Evolutionary conservation across 1,140 invertebrate genomes (phyloP), one percentile per base, ranked within the genome.

Genomic region (Conus betulinus): DNA sequence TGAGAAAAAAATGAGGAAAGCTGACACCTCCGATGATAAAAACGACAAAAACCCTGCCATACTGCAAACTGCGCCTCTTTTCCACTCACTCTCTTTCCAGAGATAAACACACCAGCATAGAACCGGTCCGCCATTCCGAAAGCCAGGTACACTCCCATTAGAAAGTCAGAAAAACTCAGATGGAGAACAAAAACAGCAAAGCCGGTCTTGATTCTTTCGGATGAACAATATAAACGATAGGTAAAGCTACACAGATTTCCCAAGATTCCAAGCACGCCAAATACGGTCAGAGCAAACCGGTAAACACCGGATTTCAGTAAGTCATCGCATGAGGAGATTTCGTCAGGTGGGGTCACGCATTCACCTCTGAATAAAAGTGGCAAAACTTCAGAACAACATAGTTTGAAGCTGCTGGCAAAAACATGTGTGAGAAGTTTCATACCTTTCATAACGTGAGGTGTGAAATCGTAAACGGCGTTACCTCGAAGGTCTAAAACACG

Each of bases 121-220:
- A 88, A 27, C 8, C 81, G 81, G 81, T 94, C 93, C 7, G 91
- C 91, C 5, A 89, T 57, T 10, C 91, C 93, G 15, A 93, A 91
- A 2, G 92, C 71, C 78, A 94, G 85, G 81, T 94, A 94, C 7
- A 93, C 52, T 3, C 93, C 93, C 93, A 93, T 94, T 5, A 93
- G 82, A 39, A 93, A 90, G 84, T 94, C 93, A 67, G 92, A 90
- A 39, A 91, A 15, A 52, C 89, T 88, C 25, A 93, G 86, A 87
- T 93, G 92, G 7, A 90, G 79, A 39, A 93, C 86, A 25, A 92
- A 91, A 6, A 90, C 71, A 13, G 85, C 85, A 52, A 89, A 84
- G 25, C 55, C 78, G 8, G 81, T 23, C 23, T 83, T 83, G 81
- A 55, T 57, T 82, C 57, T 87, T 87, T 52, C 88, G 84, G 23